A percentile compares a stretch with the other conserved stretches of the same genome.
Conservation (phyloP, 1,140 invertebrate genomes). For the Pentalonia nigronervosa region DNA sequence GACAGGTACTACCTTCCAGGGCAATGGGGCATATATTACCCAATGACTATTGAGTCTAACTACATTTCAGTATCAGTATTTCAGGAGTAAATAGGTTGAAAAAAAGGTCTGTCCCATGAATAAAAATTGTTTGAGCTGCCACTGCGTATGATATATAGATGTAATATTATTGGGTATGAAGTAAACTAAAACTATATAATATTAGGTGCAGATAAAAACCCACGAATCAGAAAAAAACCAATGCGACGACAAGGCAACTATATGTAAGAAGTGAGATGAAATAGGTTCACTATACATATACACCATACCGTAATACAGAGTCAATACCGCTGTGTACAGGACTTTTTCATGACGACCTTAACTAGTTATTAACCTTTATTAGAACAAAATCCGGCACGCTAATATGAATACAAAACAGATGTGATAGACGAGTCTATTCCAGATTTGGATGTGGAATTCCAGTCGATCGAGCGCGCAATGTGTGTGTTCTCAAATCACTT, state of each 20-base stretch:
- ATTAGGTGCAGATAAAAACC: background rate
- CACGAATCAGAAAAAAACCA: background rate
- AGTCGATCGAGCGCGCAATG: background rate
- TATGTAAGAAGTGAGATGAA: background rate
- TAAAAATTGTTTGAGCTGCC: no score
- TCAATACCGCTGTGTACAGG: background rate
- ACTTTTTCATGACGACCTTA: conserved; percentile 16
- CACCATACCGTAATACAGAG: background rate
- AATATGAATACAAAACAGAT: conserved; percentile 54
- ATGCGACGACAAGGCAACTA: background rate
- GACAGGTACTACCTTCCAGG: no score
- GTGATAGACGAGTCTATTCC: conserved; percentile 33
- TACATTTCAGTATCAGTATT: no score
- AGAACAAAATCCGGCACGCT: conserved; percentile 44
- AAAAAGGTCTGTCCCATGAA: no score
- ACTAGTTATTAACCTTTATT: conserved; percentile 54
- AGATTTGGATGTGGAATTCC: conserved; percentile 57
- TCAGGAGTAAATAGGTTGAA: no score
- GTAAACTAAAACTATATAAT: background rate
- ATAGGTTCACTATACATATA: background rate
- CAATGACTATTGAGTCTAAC: no score
- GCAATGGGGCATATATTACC: no score
- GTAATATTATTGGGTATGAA: background rate
- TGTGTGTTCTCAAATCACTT: background rate
- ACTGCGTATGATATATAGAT: background rate